Conservation (phyloP, 2,797 vertebrate species). For the Ctenopoma kingsleyae region DNA sequence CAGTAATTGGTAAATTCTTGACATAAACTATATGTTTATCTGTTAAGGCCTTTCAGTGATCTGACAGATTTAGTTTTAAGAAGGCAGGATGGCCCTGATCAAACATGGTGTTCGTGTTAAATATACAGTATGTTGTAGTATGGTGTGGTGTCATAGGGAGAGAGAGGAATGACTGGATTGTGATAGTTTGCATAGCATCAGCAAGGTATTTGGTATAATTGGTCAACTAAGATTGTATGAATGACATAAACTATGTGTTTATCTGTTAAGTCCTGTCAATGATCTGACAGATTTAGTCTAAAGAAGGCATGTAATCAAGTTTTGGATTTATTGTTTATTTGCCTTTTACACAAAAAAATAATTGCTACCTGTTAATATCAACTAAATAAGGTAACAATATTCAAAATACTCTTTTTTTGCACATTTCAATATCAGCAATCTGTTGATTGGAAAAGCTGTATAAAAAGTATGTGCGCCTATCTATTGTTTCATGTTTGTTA, state of each 20-base stretch:
- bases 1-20: neutral
- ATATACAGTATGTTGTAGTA: slow-evolving; percentile 17
- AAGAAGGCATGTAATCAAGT: neutral
- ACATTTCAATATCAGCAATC: slow-evolving; percentile 5
- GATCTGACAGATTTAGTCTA: neutral
- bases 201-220: slow-evolving; percentile 10
- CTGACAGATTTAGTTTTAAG: neutral
- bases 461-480: slow-evolving; percentile 8
- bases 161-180: slow-evolving; percentile 1
- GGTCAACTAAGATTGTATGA: slow-evolving; percentile 3
- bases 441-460: neutral
- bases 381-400: neutral
- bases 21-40: slow-evolving; percentile 9
- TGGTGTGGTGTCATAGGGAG: slow-evolving; percentile 13
- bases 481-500: slow-evolving; percentile 7
- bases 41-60: neutral
- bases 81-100: neutral
- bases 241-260: slow-evolving; percentile 4
- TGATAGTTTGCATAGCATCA: slow-evolving; percentile 14
- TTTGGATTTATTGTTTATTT: no score
- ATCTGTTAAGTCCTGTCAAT: neutral
- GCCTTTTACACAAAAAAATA: no score
- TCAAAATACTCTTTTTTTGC: slow-evolving; percentile 2
- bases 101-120: slow-evolving; percentile 44
- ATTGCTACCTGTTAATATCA: neutral